These are phyloP conservation scores for Phenganax subtilis DNA, from an alignment of 92 coral and sea anemone species.

Conservation along the genomic window DNA sequence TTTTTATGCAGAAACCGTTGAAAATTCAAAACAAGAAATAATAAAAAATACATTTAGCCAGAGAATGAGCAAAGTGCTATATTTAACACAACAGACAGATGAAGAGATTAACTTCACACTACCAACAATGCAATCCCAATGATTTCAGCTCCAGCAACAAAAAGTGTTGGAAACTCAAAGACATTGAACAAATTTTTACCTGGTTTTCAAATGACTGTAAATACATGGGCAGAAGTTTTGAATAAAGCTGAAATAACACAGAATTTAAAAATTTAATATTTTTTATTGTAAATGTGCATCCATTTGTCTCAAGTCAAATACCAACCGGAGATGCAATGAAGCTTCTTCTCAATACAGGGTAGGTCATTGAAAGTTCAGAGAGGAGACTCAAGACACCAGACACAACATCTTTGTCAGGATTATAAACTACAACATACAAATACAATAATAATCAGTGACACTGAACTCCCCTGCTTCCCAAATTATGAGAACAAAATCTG, in stretches of 20 bases:
- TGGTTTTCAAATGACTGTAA: constrained; percentile 23
- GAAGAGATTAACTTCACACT: not conserved
- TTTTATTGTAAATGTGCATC: not conserved
- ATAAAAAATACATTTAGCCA: not conserved
- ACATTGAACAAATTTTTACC: not conserved
- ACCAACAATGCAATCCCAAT: not conserved
- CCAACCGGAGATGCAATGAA: constrained; percentile 9
- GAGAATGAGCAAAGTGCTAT: not conserved
- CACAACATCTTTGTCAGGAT: constrained; percentile 27
- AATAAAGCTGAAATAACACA: constrained; percentile 6
- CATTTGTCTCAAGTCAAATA: not conserved
- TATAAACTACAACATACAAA: constrained; percentile 8
- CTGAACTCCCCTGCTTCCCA: not conserved
- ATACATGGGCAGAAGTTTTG: constrained; percentile 8
- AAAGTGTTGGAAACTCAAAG: too few relatives aligned
- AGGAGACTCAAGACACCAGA: constrained; percentile 12
- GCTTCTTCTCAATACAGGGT: constrained; percentile 7
- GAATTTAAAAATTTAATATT: not conserved
- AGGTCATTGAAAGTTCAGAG: not conserved
- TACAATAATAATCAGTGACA: not conserved
- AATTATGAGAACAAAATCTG: not conserved
- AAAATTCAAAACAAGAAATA: not conserved
- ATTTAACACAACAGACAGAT: too few relatives aligned
- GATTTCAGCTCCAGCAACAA: not conserved
- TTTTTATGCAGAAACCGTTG: too few relatives aligned